These are phyloP conservation scores for Indicator indicator DNA, from an alignment of 2,113 vertebrate genomes.

Conservation along the genomic window DNA sequence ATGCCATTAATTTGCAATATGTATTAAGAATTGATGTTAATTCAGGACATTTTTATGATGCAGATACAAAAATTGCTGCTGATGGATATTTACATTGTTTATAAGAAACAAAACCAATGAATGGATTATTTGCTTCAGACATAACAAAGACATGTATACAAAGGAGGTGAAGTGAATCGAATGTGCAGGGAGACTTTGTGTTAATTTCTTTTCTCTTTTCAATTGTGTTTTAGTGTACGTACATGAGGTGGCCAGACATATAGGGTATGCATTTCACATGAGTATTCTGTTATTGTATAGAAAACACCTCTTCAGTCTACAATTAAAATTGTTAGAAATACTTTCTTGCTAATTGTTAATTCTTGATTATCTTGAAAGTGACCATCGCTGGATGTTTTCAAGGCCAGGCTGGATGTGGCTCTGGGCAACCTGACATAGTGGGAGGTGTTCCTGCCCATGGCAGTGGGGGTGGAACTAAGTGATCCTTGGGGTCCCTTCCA, in stretches of 20 bases:
- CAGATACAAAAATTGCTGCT: background rate
- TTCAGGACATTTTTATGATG: background rate
- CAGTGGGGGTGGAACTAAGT: too few species aligned
- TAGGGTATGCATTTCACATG: rapidly evolving
- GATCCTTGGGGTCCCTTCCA: too few species aligned
- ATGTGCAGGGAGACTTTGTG: background rate
- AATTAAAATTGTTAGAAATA: background rate
- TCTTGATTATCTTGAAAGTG: background rate
- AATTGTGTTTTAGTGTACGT: background rate
- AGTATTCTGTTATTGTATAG: background rate
- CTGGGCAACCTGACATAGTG: too few species aligned
- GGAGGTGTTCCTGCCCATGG: too few species aligned
- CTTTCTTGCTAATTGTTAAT: background rate
- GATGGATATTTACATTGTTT: background rate
- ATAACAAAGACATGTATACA: background rate
- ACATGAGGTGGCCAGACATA: background rate
- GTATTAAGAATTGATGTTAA: background rate
- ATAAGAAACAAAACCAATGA: background rate
- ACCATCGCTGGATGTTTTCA: background rate
- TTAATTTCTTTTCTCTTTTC: background rate
- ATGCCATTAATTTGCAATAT: background rate
- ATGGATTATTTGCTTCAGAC: background rate
- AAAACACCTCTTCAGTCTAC: background rate
- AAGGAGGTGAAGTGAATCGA: background rate
- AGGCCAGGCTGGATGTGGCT: too few species aligned